Conservation (phyloP, 2,888 invertebrate genomes). For the Tetheella fluctuosa region DNA sequence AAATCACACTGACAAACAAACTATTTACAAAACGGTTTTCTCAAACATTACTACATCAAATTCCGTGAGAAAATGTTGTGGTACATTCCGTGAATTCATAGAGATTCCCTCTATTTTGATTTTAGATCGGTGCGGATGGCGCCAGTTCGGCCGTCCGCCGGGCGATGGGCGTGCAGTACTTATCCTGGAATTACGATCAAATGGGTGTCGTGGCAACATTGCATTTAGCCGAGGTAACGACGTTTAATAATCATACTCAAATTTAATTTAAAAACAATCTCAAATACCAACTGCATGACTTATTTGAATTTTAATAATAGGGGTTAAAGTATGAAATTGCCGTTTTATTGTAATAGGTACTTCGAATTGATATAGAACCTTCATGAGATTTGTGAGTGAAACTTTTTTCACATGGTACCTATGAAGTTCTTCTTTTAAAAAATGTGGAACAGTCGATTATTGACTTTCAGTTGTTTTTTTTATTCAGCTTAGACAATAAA, state of each 20-base stretch:
- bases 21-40: not conserved
- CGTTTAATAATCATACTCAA: not conserved
- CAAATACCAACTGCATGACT: not conserved
- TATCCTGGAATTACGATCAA: constrained; percentile 94
- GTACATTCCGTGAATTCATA: constrained; percentile 10
- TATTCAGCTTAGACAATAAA: too few relatives aligned
- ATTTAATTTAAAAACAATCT: not conserved
- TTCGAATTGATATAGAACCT: too few relatives aligned
- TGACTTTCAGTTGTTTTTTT: too few relatives aligned
- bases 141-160: constrained; percentile 93
- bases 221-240: constrained; percentile 88
- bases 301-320: not conserved
- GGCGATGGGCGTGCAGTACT: constrained; percentile 91
- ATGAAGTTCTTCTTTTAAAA: too few relatives aligned
- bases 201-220: constrained; percentile 97
- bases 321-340: too few relatives aligned
- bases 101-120: constrained; percentile 19
- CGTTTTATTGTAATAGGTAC: too few relatives aligned
- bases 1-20: not conserved
- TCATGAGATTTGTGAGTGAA: too few relatives aligned
- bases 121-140: constrained; percentile 96
- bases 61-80: constrained; percentile 10
- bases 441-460: too few relatives aligned
- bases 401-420: too few relatives aligned
- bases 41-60: not conserved